Conservation (phyloP, 2,113 vertebrate species). For the Nicator chloris region DNA sequence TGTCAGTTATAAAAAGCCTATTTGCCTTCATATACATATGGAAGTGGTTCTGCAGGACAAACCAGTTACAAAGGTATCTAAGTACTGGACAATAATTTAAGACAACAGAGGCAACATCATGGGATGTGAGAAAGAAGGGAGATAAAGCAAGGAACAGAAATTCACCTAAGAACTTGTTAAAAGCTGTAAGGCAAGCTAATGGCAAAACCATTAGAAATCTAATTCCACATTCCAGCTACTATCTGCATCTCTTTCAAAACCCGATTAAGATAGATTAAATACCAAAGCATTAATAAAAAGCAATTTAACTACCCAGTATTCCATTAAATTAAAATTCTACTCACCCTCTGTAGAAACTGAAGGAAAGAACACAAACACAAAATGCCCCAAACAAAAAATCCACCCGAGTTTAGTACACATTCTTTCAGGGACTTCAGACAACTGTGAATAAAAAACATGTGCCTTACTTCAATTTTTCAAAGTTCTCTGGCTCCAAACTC, state of each 20-base stretch:
- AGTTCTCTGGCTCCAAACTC: slow-evolving; percentile 97
- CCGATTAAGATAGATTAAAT: neutral
- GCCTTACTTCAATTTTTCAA: slow-evolving; percentile 95
- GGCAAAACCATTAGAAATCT: neutral
- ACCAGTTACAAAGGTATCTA: accelerated
- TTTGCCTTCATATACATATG: neutral
- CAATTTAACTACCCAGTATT: neutral
- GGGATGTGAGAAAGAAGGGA: neutral
- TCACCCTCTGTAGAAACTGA: accelerated
- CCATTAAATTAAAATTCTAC: neutral
- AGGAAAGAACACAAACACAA: neutral
- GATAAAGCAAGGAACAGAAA: neutral
- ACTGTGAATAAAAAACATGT: neutral
- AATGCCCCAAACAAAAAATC: neutral
- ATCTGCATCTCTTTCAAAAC: neutral
- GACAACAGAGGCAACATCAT: neutral
- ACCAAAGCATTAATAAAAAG: neutral
- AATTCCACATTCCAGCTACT: neutral
- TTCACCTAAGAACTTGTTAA: neutral
- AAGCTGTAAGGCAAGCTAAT: neutral
- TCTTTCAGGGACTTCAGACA: neutral
- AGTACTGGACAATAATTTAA: neutral
- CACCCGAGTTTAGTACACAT: neutral
- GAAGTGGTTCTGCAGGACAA: neutral
- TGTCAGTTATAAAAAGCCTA: neutral